phyloP scores from a whole-genome alignment of 2,113 vertebrate species.

The Collichthys lucidus region DNA sequence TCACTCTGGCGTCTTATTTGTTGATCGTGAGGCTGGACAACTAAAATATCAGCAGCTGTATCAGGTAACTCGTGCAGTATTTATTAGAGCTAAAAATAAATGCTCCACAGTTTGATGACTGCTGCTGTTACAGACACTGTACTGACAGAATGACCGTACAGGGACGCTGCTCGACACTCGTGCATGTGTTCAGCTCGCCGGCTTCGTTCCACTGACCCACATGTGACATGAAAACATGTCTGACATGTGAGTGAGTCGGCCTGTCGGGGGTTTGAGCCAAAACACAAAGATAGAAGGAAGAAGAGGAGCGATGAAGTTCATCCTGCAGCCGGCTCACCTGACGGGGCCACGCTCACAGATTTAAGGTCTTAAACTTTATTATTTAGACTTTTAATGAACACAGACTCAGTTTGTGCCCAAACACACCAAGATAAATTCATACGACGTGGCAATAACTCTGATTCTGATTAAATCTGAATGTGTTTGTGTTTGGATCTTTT shows the following conservation, averaged over 20 bases:
- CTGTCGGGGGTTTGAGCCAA: slow-evolving; percentile 27
- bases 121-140: too few species aligned
- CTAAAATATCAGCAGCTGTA: neutral
- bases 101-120: neutral
- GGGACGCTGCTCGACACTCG: neutral
- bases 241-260: slow-evolving; percentile 2
- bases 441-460: too few species aligned
- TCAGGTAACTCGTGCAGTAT: slow-evolving; percentile 5
- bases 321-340: neutral
- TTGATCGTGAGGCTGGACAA: neutral
- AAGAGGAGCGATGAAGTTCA: neutral
- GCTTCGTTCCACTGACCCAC: slow-evolving; percentile 47
- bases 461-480: too few species aligned
- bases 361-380: neutral
- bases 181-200: neutral
- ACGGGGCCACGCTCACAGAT: neutral
- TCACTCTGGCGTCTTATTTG: neutral
- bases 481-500: too few species aligned
- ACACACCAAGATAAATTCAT: too few species aligned
- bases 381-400: neutral
- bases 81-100: neutral
- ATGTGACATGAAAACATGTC: slow-evolving; percentile 36
- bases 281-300: slow-evolving; percentile 5
- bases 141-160: neutral
- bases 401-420: too few species aligned